Evolutionary conservation across 2,113 vertebrate species (phyloP), one percentile per base, ranked within the genome.

Genomic region (Heliornis fulica): DNA sequence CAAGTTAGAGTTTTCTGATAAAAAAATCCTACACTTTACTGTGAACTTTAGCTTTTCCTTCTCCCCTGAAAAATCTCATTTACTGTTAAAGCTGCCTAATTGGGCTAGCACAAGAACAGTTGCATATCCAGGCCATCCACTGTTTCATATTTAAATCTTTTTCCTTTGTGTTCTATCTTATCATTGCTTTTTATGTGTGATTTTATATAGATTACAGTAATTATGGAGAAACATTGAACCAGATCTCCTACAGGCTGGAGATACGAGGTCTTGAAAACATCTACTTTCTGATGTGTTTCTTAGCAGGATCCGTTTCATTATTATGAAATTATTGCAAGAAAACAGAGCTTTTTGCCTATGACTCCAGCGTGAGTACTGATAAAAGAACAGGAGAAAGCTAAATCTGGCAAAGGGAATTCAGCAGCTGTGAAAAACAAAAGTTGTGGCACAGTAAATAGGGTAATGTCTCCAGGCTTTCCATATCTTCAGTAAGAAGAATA

Each of bases 381-480:
- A 82, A 63, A 84, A 93, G 51, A 85, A 59, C 51, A 66, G 60
- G 15, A 68, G 79, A 92, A 51, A 80, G 43, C 34, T 45, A 31
- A 74, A 45, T 36, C 40, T 79, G 38, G 51, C 46, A 80, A 77
- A 92, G 34, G 3, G 2, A 90, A 83, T 61, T 76, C 77, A 92
- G 50, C 81, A 90, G 64, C 86, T 88, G 57, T 74, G 70, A 88
- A 80, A 93, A 95, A 83, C 64, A 94, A 40, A 93, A 88, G 20
- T 70, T 90, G 50, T 70, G 64, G 46, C 41, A 54, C 38, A 74
- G 50, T 59, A 72, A 80, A 57, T 59, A 64, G 48, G 41, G 65
- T 82, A 48, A 60, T 92, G 70, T 68, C 63, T 89, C 83, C 78
- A 71, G 83, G 59, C 61, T 90, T 83, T 82, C 61, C 65, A 0